These are phyloP conservation scores for Chelonus insularis DNA, from an alignment of 1,140 invertebrate genomes.

Conservation along the genomic window DNA sequence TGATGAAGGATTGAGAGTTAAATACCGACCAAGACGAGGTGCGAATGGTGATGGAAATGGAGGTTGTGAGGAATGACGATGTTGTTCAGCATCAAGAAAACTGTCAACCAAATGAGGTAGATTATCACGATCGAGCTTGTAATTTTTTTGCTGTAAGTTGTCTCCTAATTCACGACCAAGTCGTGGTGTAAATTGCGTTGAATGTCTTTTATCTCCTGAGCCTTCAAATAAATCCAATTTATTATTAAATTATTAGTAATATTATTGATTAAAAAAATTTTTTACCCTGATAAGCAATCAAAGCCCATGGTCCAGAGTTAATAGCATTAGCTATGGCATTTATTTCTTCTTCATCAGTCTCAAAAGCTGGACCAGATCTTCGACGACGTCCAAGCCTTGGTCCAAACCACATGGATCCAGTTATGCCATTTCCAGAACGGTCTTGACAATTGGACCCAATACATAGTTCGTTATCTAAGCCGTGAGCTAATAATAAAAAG, in stretches of 20 bases:
- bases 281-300: slow-evolving; percentile 43
- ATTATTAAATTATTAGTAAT: too few relatives aligned
- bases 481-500: neutral
- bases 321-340: slow-evolving; percentile 41
- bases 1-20: slow-evolving; percentile 35
- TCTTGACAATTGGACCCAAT: slow-evolving; percentile 41
- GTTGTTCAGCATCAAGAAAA: too few relatives aligned
- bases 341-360: slow-evolving; percentile 34
- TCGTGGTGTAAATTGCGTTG: slow-evolving; percentile 42
- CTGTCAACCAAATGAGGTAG: neutral
- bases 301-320: slow-evolving; percentile 38
- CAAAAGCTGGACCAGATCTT: slow-evolving; percentile 40
- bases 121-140: too few relatives aligned
- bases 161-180: slow-evolving; percentile 42
- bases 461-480: slow-evolving; percentile 38
- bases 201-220: slow-evolving; percentile 16
- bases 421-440: slow-evolving; percentile 37
- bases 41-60: slow-evolving; percentile 32
- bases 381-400: slow-evolving; percentile 51
- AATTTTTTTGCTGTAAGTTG: neutral
- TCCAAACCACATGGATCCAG: slow-evolving; percentile 54
- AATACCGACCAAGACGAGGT: slow-evolving; percentile 35
- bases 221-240: neutral
- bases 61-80: slow-evolving; percentile 10
- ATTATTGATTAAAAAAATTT: neutral